phyloP scores from a whole-genome alignment of 1,140 invertebrate genomes.

The Pantala flavescens region DNA sequence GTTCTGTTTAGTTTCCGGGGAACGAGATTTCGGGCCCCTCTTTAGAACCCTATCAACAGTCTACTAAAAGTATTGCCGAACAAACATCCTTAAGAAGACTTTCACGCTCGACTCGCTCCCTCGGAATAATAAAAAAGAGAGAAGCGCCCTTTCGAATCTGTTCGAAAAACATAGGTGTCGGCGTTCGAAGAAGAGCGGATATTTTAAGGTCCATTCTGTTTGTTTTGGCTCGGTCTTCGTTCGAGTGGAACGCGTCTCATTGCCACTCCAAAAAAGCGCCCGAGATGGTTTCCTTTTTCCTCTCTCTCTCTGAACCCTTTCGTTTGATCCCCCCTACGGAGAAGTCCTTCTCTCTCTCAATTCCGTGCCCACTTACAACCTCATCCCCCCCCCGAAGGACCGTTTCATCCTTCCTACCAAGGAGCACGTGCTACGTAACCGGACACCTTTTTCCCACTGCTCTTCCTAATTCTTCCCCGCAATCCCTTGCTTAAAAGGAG shows the following conservation, averaged over 20 bases:
- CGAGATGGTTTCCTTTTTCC: background rate
- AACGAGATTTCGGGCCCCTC: too few relatives aligned
- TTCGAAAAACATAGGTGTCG: background rate
- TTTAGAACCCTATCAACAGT: too few relatives aligned
- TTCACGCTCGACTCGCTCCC: background rate
- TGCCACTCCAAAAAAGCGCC: background rate
- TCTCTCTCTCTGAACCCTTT: background rate
- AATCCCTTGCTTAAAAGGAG: background rate
- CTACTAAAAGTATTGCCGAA: background rate
- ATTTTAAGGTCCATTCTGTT: background rate
- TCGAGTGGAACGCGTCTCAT: background rate
- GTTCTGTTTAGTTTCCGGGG: too few relatives aligned
- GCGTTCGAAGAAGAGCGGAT: background rate
- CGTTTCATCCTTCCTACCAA: background rate
- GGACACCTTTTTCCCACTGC: background rate
- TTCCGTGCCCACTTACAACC: background rate
- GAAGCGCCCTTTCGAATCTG: background rate
- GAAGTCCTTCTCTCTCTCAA: background rate
- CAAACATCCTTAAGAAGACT: slow-evolving; percentile 2
- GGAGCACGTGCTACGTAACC: slow-evolving; percentile 2
- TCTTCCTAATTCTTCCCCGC: background rate
- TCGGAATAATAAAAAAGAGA: background rate
- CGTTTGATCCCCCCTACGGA: background rate
- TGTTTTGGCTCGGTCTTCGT: background rate
- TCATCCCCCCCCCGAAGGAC: background rate